Conservation (phyloP, 2,113 vertebrate species). For the Rousettus leschenaultii region DNA sequence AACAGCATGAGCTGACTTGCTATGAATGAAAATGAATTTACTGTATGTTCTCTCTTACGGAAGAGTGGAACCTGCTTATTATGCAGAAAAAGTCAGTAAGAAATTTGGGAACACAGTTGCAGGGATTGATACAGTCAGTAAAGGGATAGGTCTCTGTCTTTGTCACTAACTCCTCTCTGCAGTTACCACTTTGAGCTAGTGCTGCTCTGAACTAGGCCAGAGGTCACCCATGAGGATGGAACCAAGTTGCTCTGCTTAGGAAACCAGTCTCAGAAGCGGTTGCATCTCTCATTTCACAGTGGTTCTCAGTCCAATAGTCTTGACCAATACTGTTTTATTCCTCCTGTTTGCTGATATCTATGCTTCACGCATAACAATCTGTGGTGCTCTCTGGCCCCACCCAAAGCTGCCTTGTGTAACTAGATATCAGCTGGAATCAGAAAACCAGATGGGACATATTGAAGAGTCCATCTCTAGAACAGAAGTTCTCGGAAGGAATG, state of each 20-base stretch:
- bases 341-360: neutral
- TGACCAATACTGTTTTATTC: neutral
- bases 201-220: neutral
- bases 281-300: neutral
- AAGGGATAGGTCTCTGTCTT: neutral
- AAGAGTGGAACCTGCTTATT: neutral
- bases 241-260: neutral
- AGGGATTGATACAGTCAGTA: neutral
- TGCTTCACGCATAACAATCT: neutral
- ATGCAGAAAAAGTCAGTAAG: neutral
- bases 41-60: neutral
- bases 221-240: neutral
- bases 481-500: neutral
- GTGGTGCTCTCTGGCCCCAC: neutral
- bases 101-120: neutral
- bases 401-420: neutral
- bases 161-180: neutral
- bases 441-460: neutral
- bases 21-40: neutral
- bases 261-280: neutral
- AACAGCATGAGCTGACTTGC: neutral
- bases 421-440: neutral
- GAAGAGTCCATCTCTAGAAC: neutral
- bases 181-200: neutral
- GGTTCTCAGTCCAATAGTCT: neutral